Evolutionary conservation across 2,888 invertebrate species (phyloP).

Genomic region (Heliconius erato): DNA sequence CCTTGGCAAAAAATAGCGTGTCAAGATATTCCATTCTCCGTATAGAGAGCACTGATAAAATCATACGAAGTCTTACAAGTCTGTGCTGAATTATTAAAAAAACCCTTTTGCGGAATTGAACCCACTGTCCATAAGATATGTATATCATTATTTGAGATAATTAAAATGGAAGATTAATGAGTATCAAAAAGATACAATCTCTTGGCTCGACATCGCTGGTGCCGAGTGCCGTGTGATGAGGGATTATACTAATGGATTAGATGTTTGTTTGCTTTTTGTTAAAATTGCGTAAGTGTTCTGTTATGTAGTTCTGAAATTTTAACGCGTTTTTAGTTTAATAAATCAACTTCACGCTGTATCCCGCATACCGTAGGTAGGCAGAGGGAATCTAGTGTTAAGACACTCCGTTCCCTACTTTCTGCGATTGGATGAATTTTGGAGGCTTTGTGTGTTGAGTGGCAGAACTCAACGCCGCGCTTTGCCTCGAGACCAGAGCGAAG

Average conservation of each 20-base stretch:
- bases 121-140: neutral
- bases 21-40: no score
- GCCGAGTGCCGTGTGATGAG: conserved; percentile 11
- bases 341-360: no score
- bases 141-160: neutral
- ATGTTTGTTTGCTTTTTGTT: conserved; percentile 1
- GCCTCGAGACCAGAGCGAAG: no score
- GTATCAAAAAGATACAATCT: conserved; percentile 1
- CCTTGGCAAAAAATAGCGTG: no score
- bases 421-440: no score
- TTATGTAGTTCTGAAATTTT: no score
- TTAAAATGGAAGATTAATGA: conserved; percentile 14
- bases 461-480: no score
- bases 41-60: neutral
- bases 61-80: neutral
- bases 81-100: neutral
- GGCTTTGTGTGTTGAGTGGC: no score
- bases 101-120: neutral
- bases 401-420: no score
- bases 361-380: no score
- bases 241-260: conserved; percentile 25
- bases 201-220: conserved; percentile 26
- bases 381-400: no score
- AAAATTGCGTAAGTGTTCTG: conserved; percentile 11
- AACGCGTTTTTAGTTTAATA: no score